Conservation (phyloP, 2,797 vertebrate species). For the Stomatorhinus walkeri region DNA sequence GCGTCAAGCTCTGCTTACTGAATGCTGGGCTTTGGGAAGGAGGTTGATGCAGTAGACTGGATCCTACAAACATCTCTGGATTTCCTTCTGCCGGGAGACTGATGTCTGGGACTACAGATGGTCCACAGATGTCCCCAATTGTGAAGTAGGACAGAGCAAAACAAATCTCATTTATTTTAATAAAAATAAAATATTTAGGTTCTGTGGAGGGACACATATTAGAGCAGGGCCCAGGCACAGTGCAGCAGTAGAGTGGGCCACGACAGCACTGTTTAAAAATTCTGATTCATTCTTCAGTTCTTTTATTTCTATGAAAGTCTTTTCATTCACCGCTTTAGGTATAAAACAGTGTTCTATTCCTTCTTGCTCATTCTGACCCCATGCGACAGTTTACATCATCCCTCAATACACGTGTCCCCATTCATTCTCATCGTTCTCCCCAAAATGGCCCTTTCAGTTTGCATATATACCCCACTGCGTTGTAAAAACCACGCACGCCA, state of each 20-base stretch:
- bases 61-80: neutral
- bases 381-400: neutral
- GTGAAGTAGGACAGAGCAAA: constrained; percentile 2
- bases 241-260: neutral
- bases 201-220: neutral
- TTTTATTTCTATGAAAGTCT: neutral
- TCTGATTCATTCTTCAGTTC: neutral
- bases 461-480: neutral
- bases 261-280: neutral
- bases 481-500: neutral
- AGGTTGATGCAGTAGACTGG: neutral
- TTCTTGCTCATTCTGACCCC: neutral
- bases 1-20: neutral
- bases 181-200: neutral
- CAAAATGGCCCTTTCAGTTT: neutral
- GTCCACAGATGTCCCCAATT: neutral
- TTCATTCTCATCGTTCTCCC: neutral
- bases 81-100: neutral
- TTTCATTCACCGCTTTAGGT: neutral
- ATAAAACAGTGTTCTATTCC: neutral
- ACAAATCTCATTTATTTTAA: constrained; percentile 4
- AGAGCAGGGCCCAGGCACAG: neutral
- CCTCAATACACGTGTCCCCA: neutral
- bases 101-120: neutral
- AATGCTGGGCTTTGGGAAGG: neutral